These are phyloP conservation scores for Melanchra persicariae DNA, from an alignment of 2,888 invertebrate genomes.

Conservation along the genomic window DNA sequence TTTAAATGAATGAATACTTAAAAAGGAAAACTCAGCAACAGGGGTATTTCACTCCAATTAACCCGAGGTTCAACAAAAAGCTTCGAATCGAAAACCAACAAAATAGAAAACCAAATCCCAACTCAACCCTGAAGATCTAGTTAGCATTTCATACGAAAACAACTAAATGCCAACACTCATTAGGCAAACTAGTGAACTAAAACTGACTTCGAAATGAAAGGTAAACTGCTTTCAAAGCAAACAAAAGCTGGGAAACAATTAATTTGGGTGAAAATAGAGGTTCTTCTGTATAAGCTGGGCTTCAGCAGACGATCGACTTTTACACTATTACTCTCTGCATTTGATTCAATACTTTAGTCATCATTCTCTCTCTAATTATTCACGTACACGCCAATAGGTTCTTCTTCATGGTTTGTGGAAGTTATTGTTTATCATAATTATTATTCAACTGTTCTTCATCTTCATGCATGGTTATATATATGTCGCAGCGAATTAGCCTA, in stretches of 20 bases:
- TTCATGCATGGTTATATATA: too few relatives aligned
- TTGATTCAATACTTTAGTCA: background rate
- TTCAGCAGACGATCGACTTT: slow-evolving; percentile 1
- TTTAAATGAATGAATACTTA: background rate
- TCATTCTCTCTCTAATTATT: background rate
- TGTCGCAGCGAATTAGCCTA: too few relatives aligned
- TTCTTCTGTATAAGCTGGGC: slow-evolving; percentile 1
- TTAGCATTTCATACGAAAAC: slow-evolving; percentile 53
- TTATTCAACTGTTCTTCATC: background rate
- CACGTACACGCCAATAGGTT: background rate
- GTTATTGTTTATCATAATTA: too few relatives aligned
- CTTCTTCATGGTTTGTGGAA: too few relatives aligned
- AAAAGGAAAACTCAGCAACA: background rate
- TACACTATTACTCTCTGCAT: slow-evolving; percentile 4
- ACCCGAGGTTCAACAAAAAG: slow-evolving; percentile 9
- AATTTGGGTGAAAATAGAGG: slow-evolving; percentile 30
- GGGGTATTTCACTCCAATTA: slow-evolving; percentile 21
- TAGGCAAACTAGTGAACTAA: slow-evolving; percentile 44
- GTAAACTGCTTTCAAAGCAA: slow-evolving; percentile 47
- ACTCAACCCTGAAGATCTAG: slow-evolving; percentile 26
- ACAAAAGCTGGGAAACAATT: slow-evolving; percentile 49
- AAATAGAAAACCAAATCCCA: slow-evolving; percentile 18
- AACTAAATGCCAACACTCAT: slow-evolving; percentile 45
- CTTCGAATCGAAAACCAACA: slow-evolving; percentile 11
- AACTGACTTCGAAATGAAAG: slow-evolving; percentile 54